Evolutionary conservation across 2,113 vertebrate genomes (phyloP), one percentile per base, ranked within the genome.

Genomic region (Hemicordylus capensis): DNA sequence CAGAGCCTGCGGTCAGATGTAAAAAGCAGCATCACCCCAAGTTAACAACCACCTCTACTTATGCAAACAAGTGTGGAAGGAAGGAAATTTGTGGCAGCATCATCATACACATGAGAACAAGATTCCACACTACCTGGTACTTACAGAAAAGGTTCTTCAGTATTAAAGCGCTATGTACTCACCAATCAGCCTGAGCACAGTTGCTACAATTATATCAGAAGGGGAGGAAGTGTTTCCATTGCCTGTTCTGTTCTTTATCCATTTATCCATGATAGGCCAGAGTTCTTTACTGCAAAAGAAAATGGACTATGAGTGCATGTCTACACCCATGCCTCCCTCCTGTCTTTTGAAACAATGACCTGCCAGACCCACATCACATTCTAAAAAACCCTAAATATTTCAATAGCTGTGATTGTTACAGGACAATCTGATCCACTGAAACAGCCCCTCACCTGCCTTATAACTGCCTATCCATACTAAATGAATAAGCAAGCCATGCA

Each of bases 241-340:
- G 1, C 95, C 93, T 91, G 97, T 97, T 76, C 97, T 96, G 77
- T 97, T 97, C 26, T 95, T 96, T 87, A 99, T 93, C 98, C 98
- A 99, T 15, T 95, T 95, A 91, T 99, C 98, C 98, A 99, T 97
- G 3, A 98, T 90, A 37, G 99, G 99, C 99, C 99, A 99, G 84
- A 99, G 95, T 78, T 98, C 96, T 90, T 98, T 98, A 58, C 99
- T 99, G 88, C 74, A 44, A 80, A 90, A 86, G 44, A 80, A 79
- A 89, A 76, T 22, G 31, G 0, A 83, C 67, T 83, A 3, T 82
- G 28, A 85, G 73, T 89, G 58, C 34, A 17, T 31, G 24, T 20
- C 12, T 17, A 22, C 48, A 56, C 31, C 20, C 9, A 17, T 42
- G 11, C 34, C n/a, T 59, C 54, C 37, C 31, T 19, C 12, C 17